These are phyloP conservation scores for Subacronicta megacephala DNA, from an alignment of 2,888 invertebrate species.

Conservation along the genomic window DNA sequence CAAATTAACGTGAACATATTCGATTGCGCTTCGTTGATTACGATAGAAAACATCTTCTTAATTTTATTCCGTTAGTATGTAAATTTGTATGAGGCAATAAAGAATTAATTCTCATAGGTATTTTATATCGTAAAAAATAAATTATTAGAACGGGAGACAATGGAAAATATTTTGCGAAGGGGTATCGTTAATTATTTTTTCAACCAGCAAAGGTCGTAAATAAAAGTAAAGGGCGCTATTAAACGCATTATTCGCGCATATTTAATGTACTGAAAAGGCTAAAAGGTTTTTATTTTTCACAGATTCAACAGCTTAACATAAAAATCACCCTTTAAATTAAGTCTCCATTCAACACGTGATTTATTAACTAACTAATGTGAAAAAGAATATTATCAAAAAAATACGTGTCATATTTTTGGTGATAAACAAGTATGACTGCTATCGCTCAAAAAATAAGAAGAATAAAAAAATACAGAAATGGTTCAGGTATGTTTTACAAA, in stretches of 20 bases:
- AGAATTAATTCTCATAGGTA: conserved; percentile 49
- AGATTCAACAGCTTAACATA: conserved; percentile 83
- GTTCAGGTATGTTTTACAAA: too few relatives aligned
- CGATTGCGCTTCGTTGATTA: conserved; percentile 67
- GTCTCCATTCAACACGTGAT: conserved; percentile 78
- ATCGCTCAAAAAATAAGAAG: too few relatives aligned
- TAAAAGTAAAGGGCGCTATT: conserved; percentile 88
- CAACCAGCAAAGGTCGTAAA: conserved; percentile 81
- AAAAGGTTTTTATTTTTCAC: conserved; percentile 82
- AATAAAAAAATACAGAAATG: too few relatives aligned
- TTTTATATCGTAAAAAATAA: conserved; percentile 63
- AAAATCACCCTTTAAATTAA: conserved; percentile 80
- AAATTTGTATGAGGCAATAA: conserved; percentile 37
- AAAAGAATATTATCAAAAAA: conserved; percentile 47
- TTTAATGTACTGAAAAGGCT: conserved; percentile 88
- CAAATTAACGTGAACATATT: conserved; percentile 74
- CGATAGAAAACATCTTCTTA: conserved; percentile 36
- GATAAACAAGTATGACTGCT: conserved; percentile 1
- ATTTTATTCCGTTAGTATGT: conserved; percentile 16
- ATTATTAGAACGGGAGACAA: conserved; percentile 78
- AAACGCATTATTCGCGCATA: conserved; percentile 88
- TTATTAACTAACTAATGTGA: conserved; percentile 65
- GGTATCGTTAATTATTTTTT: conserved; percentile 85
- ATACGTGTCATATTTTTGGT: conserved; percentile 11
- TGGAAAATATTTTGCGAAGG: conserved; percentile 75